Evolutionary conservation across 2,113 vertebrate species (phyloP), one percentile per base, ranked within the genome.

Genomic region (Phoxinus phoxinus): DNA sequence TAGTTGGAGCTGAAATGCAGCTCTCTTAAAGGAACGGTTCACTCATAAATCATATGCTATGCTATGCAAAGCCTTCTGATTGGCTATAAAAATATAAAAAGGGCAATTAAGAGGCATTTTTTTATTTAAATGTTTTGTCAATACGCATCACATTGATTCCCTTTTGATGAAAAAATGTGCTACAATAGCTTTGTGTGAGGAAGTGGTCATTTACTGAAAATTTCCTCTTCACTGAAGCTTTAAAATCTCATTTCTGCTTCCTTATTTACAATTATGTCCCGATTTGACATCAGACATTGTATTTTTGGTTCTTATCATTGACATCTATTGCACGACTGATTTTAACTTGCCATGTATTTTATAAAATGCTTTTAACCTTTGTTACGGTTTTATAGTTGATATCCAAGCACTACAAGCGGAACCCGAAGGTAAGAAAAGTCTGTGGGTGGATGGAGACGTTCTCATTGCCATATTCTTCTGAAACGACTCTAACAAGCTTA

Each of bases 381-480:
- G 41, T 25, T 46, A 17, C 1, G 1, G 65, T 69, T 23, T 23
- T 23, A 67, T 21, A 69, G 19, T 37, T 37, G 32, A 37, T 69
- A 41, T 44, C 13, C 59, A 86, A 48, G 32, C 83, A 63, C 72
- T 85, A 84, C 69, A 37, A 77, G 32, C 63, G 17, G 73, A 67
- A 76, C 87, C 81, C 65, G 44, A 56, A 85, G 78, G 87, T 88
- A 48, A 69, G 65, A 85, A 75, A 84, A 83, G 86, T 78, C 44
- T 88, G 86, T 83, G 37, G 86, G 86, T 53, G 48, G 72, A 77
- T 15, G 58, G 32, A 73, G 72, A 30, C 72, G 25, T 17, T 35
- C 71, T 76, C 53, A 37, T 35, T 44, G 71, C 59, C 67, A 59
- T 81, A 77, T 86, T 84, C 44, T 76, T 84, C 53, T 72, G 48